phyloP scores from a whole-genome alignment of 2,113 vertebrate species.

The Pagrus major region DNA sequence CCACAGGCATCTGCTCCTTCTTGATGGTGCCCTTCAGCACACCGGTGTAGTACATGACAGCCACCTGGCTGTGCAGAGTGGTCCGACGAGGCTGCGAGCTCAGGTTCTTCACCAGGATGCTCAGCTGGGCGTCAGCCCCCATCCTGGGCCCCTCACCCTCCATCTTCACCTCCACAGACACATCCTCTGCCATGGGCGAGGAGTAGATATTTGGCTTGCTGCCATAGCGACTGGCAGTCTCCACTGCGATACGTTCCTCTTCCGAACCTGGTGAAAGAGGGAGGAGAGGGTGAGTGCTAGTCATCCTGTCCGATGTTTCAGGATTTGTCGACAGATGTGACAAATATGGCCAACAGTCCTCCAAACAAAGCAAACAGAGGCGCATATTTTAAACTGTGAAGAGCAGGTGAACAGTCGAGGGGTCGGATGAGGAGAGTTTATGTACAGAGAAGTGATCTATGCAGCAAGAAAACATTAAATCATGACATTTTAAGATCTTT shows the following conservation, averaged over 20 bases:
- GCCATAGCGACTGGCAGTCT: constrained; percentile 89
- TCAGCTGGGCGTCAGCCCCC: constrained; percentile 86
- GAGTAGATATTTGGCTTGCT: constrained; percentile 86
- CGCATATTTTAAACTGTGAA: constrained; percentile 11
- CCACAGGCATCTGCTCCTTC: constrained; percentile 81
- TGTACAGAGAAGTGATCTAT: constrained; percentile 1
- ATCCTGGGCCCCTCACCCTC: constrained; percentile 87
- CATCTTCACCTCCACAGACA: constrained; percentile 83
- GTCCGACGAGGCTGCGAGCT: constrained; percentile 81
- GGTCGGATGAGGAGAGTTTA: constrained; percentile 1
- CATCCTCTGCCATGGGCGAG: constrained; percentile 79
- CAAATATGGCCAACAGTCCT: not conserved
- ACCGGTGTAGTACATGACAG: constrained; percentile 91
- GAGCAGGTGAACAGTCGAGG: constrained; percentile 3
- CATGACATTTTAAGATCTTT: constrained; percentile 3
- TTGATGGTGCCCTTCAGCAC: constrained; percentile 87
- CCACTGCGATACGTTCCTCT: constrained; percentile 90
- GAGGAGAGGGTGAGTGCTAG: constrained; percentile 10
- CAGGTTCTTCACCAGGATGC: constrained; percentile 83
- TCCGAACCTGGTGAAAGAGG: constrained; percentile 75
- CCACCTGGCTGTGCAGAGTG: constrained; percentile 87
- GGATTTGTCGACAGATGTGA: constrained; percentile 26
- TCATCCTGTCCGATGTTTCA: constrained; percentile 6
- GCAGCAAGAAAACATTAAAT: not conserved
- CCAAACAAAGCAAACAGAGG: constrained; percentile 39